These are phyloP conservation scores for Corvus cornix DNA, from an alignment of 2,113 vertebrate genomes.

Conservation along the genomic window DNA sequence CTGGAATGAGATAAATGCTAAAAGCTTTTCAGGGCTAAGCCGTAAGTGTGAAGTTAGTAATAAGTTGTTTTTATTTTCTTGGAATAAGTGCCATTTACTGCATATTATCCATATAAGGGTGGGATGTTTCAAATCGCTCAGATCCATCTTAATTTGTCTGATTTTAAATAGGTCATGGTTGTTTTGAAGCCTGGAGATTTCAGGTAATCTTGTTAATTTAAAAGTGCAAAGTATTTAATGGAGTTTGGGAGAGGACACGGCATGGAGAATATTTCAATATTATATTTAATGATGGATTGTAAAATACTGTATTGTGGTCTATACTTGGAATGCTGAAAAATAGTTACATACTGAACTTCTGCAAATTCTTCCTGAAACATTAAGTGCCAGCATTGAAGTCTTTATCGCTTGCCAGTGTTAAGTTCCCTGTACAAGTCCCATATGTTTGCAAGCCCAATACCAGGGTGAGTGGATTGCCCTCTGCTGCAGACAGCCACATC, in stretches of 20 bases:
- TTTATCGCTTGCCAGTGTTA: neutral
- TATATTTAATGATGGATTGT: neutral
- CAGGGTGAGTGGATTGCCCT: neutral
- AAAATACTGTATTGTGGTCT: neutral
- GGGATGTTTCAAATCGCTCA: neutral
- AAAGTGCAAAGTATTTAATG: neutral
- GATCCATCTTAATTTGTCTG: neutral
- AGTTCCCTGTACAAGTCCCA: neutral
- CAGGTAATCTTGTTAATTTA: neutral
- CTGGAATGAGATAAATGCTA: neutral
- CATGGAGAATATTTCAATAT: neutral
- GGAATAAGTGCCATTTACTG: neutral
- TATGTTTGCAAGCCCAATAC: neutral
- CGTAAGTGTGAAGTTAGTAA: neutral
- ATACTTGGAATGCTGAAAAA: neutral
- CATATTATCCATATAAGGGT: neutral
- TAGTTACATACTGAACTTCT: neutral
- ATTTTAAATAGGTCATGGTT: neutral
- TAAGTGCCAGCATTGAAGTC: neutral
- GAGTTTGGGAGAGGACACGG: neutral
- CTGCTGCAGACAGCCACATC: fast-evolving
- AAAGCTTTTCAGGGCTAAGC: neutral
- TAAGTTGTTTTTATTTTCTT: neutral
- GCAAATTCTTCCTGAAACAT: neutral
- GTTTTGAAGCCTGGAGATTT: neutral